Base-by-base conservation (phyloP, 2,888 invertebrate genomes). In the Athetis lepigone region DNA sequence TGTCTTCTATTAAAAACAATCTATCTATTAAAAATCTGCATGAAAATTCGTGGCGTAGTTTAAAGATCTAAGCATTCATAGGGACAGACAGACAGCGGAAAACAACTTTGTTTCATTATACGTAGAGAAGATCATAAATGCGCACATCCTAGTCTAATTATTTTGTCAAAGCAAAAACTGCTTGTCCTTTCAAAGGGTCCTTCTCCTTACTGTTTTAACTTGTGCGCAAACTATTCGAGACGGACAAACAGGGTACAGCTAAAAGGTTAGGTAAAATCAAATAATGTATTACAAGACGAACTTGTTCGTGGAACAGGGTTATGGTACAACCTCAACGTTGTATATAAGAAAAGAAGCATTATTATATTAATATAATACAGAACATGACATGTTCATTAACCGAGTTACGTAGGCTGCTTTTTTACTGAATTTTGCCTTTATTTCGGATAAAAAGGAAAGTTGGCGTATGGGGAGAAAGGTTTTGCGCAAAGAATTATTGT, bases 351-450 rank as follows among this genome's bases (percentile, higher is more conserved):
- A 65, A 65, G 23, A 52, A 63, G 7, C n/a, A 37, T 23, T 16
- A 37, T 37, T 43, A 45, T 4, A 37, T 33, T 39, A 64, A 63
- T 54, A 39, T 54, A 64, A 54, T 45, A 46, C 21, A 54, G 45
- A 54, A 39, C 33, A 25, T 25, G 64, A 45, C 39, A 54, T 64
- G 43, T 54, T 63, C 64, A 64, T 64, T 64, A 63, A 33, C 23
- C 18, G 19, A 64, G 64, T 63, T 45, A 45, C 64, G 2, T 39
- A 25, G 11, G 55, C 25, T 39, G 6, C 23, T 42, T 37, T 37
- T 59, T 21, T 57, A 36, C 19, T 13, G 45, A 25, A 46, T 64
- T 19, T 33, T 8, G 19, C n/a, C 11, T 16, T 16, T 39, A 25
- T 39, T 55, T 39, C 13, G 45, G 25, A 39, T 64, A 19, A 16